Percentiles rank a stretch among this genome's conserved stretches.
phyloP scores from a whole-genome alignment of 2,113 vertebrate species.

The Anolis sagrei region DNA sequence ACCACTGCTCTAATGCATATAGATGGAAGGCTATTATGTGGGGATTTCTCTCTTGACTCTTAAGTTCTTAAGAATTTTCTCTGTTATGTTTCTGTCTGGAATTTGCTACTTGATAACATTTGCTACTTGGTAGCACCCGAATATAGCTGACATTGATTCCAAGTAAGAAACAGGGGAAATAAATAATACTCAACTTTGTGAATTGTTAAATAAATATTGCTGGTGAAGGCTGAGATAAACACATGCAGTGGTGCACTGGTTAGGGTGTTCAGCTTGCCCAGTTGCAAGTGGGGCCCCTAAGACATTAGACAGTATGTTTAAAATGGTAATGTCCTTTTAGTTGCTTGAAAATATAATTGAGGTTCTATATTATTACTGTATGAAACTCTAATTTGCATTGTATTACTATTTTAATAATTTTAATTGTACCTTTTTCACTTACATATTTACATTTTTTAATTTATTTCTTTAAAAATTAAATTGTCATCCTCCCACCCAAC shows the following conservation, averaged over 20 bases:
- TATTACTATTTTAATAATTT: no score
- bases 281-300: no score
- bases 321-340: no score
- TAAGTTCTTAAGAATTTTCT: background rate
- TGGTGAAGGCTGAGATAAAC: background rate
- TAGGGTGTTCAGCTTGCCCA: no score
- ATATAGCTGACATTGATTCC: background rate
- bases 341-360: no score
- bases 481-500: no score
- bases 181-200: background rate
- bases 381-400: no score
- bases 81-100: background rate
- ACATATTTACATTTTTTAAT: no score
- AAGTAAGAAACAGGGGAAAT: slow-evolving; percentile 1
- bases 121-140: rapidly evolving
- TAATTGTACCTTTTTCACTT: no score
- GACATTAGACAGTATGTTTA: no score
- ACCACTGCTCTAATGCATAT: background rate
- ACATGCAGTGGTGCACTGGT: background rate
- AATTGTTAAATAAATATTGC: slow-evolving; percentile 22
- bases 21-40: background rate
- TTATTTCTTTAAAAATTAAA: no score
- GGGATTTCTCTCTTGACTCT: background rate
- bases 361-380: no score
- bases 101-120: background rate